A percentile compares a stretch with the other conserved stretches of the same genome.
phyloP scores from a whole-genome alignment of 2,888 invertebrate genomes.

The Ophion ventricosus region DNA sequence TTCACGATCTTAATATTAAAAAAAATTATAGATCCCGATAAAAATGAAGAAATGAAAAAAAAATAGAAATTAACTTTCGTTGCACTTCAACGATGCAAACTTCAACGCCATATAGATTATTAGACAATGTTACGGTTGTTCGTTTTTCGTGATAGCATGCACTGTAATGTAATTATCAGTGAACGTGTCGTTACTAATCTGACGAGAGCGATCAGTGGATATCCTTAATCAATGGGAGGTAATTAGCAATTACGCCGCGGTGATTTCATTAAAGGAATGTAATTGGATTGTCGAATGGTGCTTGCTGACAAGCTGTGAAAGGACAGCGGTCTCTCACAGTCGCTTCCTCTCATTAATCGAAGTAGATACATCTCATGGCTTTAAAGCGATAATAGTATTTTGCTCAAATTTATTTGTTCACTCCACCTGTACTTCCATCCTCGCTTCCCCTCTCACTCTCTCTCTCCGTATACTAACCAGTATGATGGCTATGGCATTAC shows the following conservation, averaged over 20 bases:
- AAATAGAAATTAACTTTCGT: no score
- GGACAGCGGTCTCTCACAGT: conserved; percentile 5
- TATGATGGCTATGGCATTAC: conserved; percentile 8
- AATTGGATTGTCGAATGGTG: conserved; percentile 45
- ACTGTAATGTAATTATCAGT: not conserved
- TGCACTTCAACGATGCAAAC: no score
- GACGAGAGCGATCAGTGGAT: conserved; percentile 50
- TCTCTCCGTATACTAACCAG: conserved; percentile 12
- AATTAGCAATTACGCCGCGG: conserved; percentile 53
- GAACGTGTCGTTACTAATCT: conserved; percentile 33
- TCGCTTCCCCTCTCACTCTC: conserved; percentile 7
- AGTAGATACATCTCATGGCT: conserved; percentile 27
- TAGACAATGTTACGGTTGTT: not conserved
- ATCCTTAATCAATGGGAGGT: conserved; percentile 48
- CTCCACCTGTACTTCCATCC: not conserved
- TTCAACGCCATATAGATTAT: not conserved
- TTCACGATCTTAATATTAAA: no score
- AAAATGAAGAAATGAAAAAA: no score
- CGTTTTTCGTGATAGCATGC: not conserved
- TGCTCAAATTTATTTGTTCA: conserved; percentile 41
- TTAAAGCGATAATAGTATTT: conserved; percentile 29
- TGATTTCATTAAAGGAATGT: conserved; percentile 51
- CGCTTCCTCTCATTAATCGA: conserved; percentile 17
- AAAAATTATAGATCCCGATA: no score
- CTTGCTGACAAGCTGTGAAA: conserved; percentile 23